A percentile compares a stretch with the other conserved stretches of the same genome.
These are phyloP conservation scores for Chionis minor DNA, from an alignment of 2,113 vertebrate species.

Conservation along the genomic window DNA sequence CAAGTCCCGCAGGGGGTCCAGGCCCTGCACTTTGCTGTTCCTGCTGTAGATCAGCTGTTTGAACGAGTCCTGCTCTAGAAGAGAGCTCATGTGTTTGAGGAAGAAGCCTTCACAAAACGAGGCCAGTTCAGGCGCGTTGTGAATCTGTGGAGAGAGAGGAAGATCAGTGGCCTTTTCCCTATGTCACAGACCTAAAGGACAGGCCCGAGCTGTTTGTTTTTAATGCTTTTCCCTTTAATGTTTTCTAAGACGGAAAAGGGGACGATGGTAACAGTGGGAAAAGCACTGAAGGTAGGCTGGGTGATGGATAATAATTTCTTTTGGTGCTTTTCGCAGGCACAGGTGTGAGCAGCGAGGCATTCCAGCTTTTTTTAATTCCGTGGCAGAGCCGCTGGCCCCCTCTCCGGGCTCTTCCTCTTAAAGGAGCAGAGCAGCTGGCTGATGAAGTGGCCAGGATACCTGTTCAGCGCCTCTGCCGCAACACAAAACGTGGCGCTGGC, in stretches of 20 bases:
- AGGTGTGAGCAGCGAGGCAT: not conserved
- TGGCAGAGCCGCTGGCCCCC: not conserved
- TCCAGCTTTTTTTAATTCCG: not conserved
- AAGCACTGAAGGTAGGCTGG: not conserved
- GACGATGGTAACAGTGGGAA: not conserved
- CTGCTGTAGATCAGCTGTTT: conserved; percentile 83
- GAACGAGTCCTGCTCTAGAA: conserved; percentile 89
- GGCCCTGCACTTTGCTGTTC: conserved; percentile 81
- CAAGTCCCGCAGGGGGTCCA: conserved; percentile 86
- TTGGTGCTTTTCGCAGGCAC: not conserved
- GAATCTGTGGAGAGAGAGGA: conserved; percentile 74
- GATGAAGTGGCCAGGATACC: not conserved
- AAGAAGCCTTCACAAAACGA: conserved; percentile 93
- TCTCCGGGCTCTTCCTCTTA: not conserved
- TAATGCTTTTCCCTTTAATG: not conserved
- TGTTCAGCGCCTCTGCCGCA: not conserved
- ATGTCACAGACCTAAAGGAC: not conserved
- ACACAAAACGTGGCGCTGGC: not conserved
- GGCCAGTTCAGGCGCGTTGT: conserved; percentile 85
- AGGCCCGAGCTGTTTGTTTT: not conserved
- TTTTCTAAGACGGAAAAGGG: not conserved
- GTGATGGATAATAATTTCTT: not conserved
- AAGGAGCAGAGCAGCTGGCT: conserved; percentile 51
- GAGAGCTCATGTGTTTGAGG: conserved; percentile 88
- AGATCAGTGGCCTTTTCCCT: not conserved